These are phyloP conservation scores for Chrysopilus asiliformis DNA, from an alignment of 2,888 invertebrate genomes.

Conservation along the genomic window DNA sequence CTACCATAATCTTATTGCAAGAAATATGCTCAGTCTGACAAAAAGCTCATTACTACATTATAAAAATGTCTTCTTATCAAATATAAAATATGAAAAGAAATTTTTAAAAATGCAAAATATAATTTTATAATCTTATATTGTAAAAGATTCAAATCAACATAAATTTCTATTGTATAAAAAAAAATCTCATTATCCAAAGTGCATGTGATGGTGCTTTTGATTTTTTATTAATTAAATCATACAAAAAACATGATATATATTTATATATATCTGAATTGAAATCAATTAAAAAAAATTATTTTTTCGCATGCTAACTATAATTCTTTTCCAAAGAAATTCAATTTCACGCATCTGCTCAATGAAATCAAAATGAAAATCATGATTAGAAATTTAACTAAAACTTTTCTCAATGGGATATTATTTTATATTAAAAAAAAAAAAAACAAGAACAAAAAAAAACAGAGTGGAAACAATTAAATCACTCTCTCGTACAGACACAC, in stretches of 20 bases:
- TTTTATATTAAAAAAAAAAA: no score
- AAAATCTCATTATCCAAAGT: neutral
- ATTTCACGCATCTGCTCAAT: no score
- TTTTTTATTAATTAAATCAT: neutral
- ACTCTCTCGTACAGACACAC: no score
- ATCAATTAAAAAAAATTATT: neutral
- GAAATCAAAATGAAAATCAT: no score
- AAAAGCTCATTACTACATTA: neutral
- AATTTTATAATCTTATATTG: neutral
- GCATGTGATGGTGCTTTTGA: no score
- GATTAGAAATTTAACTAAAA: no score
- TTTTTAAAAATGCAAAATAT: neutral
- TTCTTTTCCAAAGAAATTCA: no score
- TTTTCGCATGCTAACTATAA: no score
- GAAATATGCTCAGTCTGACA: neutral
- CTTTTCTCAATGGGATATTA: no score
- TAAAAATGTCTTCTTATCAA: neutral
- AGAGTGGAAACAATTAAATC: no score
- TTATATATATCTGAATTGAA: neutral
- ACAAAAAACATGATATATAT: neutral
- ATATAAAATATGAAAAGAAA: neutral
- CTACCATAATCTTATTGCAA: no score
- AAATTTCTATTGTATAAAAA: neutral
- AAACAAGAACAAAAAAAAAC: no score
- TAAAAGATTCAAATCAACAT: neutral